Percentiles rank a stretch among this genome's conserved stretches.
Conservation (phyloP, 2,888 invertebrate genomes). For the Tanaodytes sp. region DNA sequence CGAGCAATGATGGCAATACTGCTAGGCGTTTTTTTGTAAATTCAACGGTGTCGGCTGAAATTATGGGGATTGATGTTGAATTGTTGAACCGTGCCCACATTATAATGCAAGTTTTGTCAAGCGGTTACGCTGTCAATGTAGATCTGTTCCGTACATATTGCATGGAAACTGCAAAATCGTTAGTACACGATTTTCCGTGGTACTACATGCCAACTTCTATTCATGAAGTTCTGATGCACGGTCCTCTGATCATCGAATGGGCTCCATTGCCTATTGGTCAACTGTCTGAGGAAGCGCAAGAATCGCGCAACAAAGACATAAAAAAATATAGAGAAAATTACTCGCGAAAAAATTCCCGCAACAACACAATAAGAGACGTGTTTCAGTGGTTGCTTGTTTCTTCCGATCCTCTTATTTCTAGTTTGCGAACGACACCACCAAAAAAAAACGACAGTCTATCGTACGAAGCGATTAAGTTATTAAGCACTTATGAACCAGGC, state of each 20-base stretch:
- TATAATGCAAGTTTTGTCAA: slow-evolving; percentile 12
- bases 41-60: slow-evolving; percentile 7
- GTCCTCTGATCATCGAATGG: slow-evolving; percentile 17
- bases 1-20: slow-evolving; percentile 52
- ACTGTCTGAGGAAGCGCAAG: slow-evolving; percentile 62
- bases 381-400: slow-evolving; percentile 16
- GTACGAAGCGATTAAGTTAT: slow-evolving; percentile 4
- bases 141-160: background rate
- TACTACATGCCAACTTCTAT: slow-evolving; percentile 17
- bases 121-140: no score
- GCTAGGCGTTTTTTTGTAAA: slow-evolving; percentile 50
- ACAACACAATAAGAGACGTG: slow-evolving; percentile 14
- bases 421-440: slow-evolving; percentile 3
- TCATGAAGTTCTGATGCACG: slow-evolving; percentile 16
- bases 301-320: slow-evolving; percentile 56
- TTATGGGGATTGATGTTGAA: slow-evolving; percentile 25
- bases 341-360: slow-evolving; percentile 1
- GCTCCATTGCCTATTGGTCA: slow-evolving; percentile 59
- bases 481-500: background rate
- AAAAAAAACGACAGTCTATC: slow-evolving; percentile 7
- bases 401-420: slow-evolving; percentile 10
- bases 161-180: no score
- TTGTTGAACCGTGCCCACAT: background rate
- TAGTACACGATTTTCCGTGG: no score
- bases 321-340: slow-evolving; percentile 46